Evolutionary conservation across 1,140 invertebrate genomes (phyloP), one percentile per base, ranked within the genome.

Genomic region (Samia ricini): DNA sequence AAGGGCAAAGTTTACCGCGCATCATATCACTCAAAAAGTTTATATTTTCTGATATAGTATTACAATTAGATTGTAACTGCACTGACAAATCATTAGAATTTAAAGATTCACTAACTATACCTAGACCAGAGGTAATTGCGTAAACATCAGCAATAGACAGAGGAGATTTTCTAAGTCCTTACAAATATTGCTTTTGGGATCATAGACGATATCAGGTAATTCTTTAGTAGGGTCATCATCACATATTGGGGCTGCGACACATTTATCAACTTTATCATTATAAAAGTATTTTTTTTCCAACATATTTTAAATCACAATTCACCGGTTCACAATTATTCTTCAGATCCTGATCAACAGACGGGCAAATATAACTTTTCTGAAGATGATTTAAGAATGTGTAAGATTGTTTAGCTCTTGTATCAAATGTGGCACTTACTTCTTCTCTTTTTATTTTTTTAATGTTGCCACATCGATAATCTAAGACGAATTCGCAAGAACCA

Each of bases 1-100:
- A 52, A 22, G 74, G 75, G 60, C 63, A 77, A 5, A 86, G 58
- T 63, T 82, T 86, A 1, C 86, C 83, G 61, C 63, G 71, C 50
- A 85, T 68, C 15, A 89, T 59, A 70, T 89, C 85, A 58, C 62
- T 68, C 33, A 89, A 36, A 18, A 87, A 66, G 6, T 69, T 59
- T n/a, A 89, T 26, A 63, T 86, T 82, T 66, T 89, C 76, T 10
- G 86, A 89, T 68, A 89, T 80, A 1, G 85, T 86, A 3, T 83
- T 73, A 60, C 78, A 81, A 55, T 89, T 85, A 4, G 81, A 79
- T 52, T 69, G 69, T 5, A 85, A 22, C 56, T 76, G 61, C 2
- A 83, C 51, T 51, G 72, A 73, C 20, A 62, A 6, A 18, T 55
- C 8, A 8, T 76, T 49, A 7, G 2, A n/a, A 21, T 63, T 10